phyloP scores from a whole-genome alignment of 2,797 vertebrate genomes.

The Gallinago solitaria region DNA sequence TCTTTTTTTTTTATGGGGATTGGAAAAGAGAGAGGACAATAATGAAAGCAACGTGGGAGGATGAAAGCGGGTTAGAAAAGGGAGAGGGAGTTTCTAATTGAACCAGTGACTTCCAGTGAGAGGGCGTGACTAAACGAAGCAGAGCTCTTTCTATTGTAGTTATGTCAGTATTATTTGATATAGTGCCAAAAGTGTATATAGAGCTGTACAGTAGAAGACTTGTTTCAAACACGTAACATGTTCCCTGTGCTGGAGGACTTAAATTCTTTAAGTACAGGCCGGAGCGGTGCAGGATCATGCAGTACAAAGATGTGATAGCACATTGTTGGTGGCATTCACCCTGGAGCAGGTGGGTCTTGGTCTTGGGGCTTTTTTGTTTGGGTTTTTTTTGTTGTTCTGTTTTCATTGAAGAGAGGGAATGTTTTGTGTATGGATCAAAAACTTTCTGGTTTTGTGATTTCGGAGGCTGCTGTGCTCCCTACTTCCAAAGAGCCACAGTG shows the following conservation, averaged over 20 bases:
- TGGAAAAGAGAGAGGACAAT: constrained; percentile 43
- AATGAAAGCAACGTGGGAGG: constrained; percentile 51
- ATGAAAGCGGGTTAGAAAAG: constrained; percentile 58
- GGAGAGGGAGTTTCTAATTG: constrained; percentile 64
- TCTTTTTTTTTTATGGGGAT: background rate
- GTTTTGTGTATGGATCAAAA: background rate
- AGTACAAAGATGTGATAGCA: constrained; percentile 52
- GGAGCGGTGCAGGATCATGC: constrained; percentile 19
- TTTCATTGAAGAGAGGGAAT: background rate
- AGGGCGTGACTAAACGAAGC: constrained; percentile 56
- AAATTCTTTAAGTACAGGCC: background rate
- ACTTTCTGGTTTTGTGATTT: constrained; percentile 5
- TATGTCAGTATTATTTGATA: constrained; percentile 53
- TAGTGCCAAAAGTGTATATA: constrained; percentile 15
- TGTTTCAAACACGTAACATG: background rate
- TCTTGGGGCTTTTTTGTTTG: background rate
- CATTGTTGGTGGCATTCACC: constrained; percentile 39
- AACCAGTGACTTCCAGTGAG: constrained; percentile 54
- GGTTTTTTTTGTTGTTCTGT: background rate
- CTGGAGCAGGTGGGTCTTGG: constrained; percentile 58
- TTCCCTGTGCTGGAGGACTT: background rate
- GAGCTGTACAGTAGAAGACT: constrained; percentile 9
- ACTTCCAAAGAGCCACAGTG: background rate
- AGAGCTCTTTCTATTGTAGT: constrained; percentile 35
- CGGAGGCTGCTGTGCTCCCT: constrained; percentile 10